These are phyloP conservation scores for Oreochromis niloticus DNA, from an alignment of 2,113 vertebrate species.

Conservation along the genomic window DNA sequence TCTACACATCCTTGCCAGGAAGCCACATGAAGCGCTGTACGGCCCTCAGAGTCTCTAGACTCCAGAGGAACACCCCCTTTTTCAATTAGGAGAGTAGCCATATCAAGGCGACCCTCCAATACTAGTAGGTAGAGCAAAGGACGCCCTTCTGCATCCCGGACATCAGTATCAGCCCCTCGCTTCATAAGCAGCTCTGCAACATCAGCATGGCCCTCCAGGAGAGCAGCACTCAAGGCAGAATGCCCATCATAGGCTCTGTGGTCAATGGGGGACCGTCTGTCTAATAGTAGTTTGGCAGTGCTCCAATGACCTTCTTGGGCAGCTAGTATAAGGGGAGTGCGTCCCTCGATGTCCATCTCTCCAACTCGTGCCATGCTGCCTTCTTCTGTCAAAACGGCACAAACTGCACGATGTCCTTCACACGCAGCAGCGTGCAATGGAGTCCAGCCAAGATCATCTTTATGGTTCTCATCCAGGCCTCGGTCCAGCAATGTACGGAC, in stretches of 20 bases:
- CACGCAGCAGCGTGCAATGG: constrained; percentile 77
- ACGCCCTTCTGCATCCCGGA: constrained; percentile 72
- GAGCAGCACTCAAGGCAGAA: constrained; percentile 66
- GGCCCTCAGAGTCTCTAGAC: constrained; percentile 72
- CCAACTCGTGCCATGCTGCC: constrained; percentile 75
- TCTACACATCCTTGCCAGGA: constrained; percentile 73
- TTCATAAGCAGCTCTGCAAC: constrained; percentile 73
- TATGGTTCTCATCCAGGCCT: constrained; percentile 80
- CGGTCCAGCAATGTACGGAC: constrained; percentile 72
- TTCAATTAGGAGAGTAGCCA: constrained; percentile 70
- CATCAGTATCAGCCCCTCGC: constrained; percentile 71
- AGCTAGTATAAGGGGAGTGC: constrained; percentile 73
- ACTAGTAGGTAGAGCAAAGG: constrained; percentile 78
- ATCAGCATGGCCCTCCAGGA: constrained; percentile 68
- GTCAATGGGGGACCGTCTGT: constrained; percentile 71
- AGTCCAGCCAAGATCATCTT: constrained; percentile 80
- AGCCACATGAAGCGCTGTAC: constrained; percentile 75
- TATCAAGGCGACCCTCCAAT: constrained; percentile 64
- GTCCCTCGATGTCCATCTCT: constrained; percentile 76
- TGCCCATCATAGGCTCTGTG: constrained; percentile 73
- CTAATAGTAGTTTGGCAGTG: constrained; percentile 69
- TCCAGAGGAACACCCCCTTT: constrained; percentile 73
- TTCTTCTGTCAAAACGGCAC: constrained; percentile 68
- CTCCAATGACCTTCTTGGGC: constrained; percentile 76
- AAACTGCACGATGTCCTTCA: constrained; percentile 73